A percentile compares a stretch with the other conserved stretches of the same genome.
Evolutionary conservation across 2,113 vertebrate genomes (phyloP).

Genomic region (Oceanodroma tethys): DNA sequence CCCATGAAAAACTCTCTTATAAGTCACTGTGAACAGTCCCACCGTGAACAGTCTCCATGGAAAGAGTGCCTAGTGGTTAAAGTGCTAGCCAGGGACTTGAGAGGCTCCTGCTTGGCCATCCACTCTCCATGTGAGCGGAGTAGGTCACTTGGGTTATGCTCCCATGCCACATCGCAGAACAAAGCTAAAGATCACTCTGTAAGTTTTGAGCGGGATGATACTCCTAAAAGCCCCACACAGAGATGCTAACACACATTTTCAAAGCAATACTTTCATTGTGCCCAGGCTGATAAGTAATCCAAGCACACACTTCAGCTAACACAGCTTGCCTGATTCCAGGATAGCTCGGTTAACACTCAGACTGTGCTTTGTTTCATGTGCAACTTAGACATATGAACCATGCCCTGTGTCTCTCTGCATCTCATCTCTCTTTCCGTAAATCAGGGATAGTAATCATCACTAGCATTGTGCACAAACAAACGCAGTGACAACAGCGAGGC

Average conservation of each 20-base stretch:
- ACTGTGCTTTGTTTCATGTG: neutral
- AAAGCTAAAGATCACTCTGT: neutral
- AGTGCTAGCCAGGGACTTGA: neutral
- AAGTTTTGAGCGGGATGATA: neutral
- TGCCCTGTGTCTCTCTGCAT: neutral
- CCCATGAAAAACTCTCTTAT: neutral
- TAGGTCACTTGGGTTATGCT: neutral
- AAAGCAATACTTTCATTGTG: neutral
- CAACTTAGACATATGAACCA: neutral
- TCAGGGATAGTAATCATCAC: neutral
- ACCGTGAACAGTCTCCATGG: neutral
- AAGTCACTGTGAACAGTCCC: neutral
- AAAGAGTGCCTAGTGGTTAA: neutral
- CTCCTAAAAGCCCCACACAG: neutral
- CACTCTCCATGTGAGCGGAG: neutral
- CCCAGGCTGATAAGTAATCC: neutral
- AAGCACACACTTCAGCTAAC: neutral
- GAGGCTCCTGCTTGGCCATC: neutral
- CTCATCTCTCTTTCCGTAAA: neutral
- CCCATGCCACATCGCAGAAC: neutral
- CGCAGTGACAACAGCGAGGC: neutral
- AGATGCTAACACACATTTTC: neutral
- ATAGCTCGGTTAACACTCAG: neutral
- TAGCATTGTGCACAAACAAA: neutral
- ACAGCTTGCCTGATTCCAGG: neutral